Conservation (phyloP, 2,113 vertebrate species). For the Cyanocitta stelleri region DNA sequence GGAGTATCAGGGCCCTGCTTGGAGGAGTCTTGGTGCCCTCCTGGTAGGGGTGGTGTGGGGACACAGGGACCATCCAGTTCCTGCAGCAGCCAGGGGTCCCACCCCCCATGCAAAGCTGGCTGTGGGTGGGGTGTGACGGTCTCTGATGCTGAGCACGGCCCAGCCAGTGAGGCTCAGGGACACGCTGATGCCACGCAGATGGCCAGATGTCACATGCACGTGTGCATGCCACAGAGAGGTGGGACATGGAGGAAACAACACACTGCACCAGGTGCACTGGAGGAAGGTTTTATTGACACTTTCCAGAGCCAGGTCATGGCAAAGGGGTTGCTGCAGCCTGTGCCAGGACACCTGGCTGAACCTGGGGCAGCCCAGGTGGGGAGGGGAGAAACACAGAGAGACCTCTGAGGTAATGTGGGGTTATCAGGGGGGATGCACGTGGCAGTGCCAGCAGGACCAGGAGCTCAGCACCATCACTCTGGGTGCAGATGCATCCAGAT, state of each 20-base stretch:
- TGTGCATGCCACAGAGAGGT: background rate
- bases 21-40: background rate
- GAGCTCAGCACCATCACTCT: background rate
- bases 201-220: background rate
- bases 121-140: no score
- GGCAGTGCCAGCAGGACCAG: background rate
- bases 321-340: background rate
- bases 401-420: background rate
- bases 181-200: rapidly evolving
- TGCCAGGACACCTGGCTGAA: background rate
- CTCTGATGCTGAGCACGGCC: rapidly evolving
- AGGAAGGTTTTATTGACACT: conserved; percentile 14
- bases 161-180: rapidly evolving
- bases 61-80: rapidly evolving
- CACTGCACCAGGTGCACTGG: background rate
- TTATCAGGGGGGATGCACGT: rapidly evolving
- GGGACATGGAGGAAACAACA: background rate
- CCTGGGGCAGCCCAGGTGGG: background rate
- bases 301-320: background rate
- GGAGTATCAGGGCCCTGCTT: background rate
- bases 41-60: background rate
- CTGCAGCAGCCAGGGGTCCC: background rate
- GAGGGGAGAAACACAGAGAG: background rate
- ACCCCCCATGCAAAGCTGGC: rapidly evolving
- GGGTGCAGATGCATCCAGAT: background rate